Conservation (phyloP, 2,888 invertebrate species). For the Hoplodrina ambigua region DNA sequence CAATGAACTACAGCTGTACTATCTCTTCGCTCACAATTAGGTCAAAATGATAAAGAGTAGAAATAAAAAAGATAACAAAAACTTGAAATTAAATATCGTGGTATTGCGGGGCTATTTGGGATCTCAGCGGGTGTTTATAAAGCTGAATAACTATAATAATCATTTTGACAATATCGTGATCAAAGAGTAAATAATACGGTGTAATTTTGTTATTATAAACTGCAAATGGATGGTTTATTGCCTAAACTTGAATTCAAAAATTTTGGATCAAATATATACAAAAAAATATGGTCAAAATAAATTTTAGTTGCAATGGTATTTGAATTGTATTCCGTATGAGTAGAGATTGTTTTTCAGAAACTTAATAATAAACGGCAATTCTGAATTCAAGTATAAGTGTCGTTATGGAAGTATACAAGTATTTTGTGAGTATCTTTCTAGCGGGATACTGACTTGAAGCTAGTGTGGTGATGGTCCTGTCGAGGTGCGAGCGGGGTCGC, state of each 20-base stretch:
- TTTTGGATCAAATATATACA: not conserved
- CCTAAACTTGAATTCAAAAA: constrained; percentile 11
- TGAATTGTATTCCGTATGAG: not conserved
- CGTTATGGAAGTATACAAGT: constrained; percentile 32
- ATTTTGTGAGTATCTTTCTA: not conserved
- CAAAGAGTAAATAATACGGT: constrained; percentile 50
- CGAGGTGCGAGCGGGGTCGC: constrained; percentile 89
- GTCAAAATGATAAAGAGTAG: constrained; percentile 46
- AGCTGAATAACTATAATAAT: constrained; percentile 28
- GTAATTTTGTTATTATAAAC: constrained; percentile 18
- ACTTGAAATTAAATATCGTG: constrained; percentile 5
- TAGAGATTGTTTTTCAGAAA: not conserved
- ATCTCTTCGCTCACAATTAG: constrained; percentile 47
- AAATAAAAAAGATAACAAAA: constrained; percentile 10
- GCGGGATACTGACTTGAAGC: constrained; percentile 93
- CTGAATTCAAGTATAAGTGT: constrained; percentile 16
- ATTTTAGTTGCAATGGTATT: not conserved
- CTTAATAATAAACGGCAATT: not conserved
- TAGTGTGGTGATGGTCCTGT: constrained; percentile 94
- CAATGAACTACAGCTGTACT: constrained; percentile 49
- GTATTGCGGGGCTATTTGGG: constrained; percentile 20
- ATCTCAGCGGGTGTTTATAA: constrained; percentile 31
- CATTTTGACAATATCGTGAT: constrained; percentile 60
- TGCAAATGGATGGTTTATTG: constrained; percentile 34
- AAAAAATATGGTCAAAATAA: not conserved